Conservation (phyloP, 2,797 vertebrate species). For the Coendou prehensilis region DNA sequence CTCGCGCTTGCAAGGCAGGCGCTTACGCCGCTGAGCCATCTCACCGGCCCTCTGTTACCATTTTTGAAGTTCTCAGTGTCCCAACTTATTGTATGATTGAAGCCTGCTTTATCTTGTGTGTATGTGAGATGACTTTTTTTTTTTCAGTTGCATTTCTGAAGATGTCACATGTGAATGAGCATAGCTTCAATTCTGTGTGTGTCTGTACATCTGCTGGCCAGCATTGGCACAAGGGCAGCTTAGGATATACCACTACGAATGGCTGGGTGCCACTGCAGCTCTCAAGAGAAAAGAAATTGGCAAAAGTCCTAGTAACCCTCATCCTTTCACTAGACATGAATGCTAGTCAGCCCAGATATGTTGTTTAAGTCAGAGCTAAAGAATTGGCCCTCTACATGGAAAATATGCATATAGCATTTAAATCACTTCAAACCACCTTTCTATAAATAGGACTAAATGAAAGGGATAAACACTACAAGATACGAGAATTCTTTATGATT, state of each 20-base stretch:
- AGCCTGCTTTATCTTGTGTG: background rate
- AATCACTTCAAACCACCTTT: background rate
- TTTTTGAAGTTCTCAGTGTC: background rate
- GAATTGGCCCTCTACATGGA: background rate
- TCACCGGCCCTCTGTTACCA: no score
- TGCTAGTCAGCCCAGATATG: background rate
- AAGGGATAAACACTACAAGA: background rate
- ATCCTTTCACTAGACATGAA: background rate
- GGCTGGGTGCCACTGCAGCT: background rate
- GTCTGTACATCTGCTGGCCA: background rate
- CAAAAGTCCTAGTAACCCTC: background rate
- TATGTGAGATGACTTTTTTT: background rate
- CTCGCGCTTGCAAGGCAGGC: no score
- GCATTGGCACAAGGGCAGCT: background rate
- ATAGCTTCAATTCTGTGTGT: background rate
- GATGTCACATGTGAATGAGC: background rate
- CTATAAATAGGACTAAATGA: background rate
- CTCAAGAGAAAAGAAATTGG: background rate
- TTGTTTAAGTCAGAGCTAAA: background rate
- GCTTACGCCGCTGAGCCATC: no score
- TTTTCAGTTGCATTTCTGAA: background rate
- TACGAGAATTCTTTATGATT: conserved; percentile 4
- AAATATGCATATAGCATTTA: background rate
- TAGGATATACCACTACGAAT: background rate
- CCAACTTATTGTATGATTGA: background rate